phyloP scores from a whole-genome alignment of 2,888 invertebrate genomes.

The Slavum lentiscoides region DNA sequence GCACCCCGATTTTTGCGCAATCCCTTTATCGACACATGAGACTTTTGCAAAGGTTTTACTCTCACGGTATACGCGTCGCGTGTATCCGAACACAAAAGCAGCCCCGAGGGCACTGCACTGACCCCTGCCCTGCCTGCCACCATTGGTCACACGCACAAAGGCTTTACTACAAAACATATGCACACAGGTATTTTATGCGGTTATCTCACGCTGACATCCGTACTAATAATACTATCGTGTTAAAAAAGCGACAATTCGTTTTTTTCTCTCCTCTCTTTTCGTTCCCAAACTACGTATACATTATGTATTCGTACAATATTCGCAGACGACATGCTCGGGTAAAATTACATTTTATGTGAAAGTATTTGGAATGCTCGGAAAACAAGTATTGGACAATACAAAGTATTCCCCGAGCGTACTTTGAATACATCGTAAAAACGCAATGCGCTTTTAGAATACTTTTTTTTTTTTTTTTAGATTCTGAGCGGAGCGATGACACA shows the following conservation, averaged over 20 bases:
- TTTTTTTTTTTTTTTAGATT: too few relatives aligned
- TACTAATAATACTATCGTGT: not conserved
- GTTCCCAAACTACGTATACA: not conserved
- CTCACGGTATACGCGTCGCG: conserved; percentile 26
- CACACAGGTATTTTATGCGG: conserved; percentile 33
- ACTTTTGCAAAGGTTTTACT: conserved; percentile 51
- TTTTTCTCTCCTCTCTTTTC: not conserved
- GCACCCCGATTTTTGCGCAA: conserved; percentile 31
- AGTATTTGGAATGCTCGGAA: too few relatives aligned
- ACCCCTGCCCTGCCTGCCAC: not conserved
- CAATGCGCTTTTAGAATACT: too few relatives aligned
- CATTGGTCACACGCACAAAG: conserved; percentile 35
- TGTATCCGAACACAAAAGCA: conserved; percentile 27
- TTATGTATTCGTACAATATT: not conserved
- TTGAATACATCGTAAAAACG: too few relatives aligned
- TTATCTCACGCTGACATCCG: conserved; percentile 35
- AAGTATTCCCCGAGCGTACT: too few relatives aligned
- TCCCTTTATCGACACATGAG: conserved; percentile 34
- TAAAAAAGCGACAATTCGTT: conserved; percentile 1
- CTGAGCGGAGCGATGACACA: too few relatives aligned
- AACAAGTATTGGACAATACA: too few relatives aligned
- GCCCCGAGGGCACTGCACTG: conserved; percentile 7
- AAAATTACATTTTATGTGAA: not conserved
- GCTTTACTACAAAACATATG: not conserved
- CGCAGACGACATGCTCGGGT: not conserved